Percentiles rank a stretch among this genome's conserved stretches.
Evolutionary conservation across 2,797 vertebrate genomes (phyloP).

Genomic region (Pelodytes ibericus): DNA sequence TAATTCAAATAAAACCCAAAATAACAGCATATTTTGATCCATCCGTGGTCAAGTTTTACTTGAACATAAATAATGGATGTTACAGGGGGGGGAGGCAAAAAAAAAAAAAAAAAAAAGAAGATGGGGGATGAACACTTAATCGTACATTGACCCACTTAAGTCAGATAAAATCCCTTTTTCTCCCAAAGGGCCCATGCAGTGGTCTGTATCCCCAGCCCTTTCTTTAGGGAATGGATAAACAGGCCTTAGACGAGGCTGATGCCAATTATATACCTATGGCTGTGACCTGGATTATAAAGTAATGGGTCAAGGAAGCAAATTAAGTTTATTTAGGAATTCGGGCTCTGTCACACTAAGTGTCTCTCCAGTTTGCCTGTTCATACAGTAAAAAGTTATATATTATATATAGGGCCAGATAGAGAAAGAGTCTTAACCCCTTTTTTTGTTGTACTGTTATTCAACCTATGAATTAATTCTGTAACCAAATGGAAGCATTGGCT

Average conservation of each 20-base stretch:
- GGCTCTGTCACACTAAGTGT: not conserved
- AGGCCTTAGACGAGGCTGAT: not conserved
- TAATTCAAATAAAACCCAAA: too few relatives aligned
- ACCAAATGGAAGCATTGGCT: too few relatives aligned
- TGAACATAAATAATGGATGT: slow-evolving; percentile 6
- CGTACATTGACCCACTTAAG: slow-evolving; percentile 23
- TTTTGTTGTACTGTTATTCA: too few relatives aligned
- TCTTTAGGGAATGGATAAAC: slow-evolving; percentile 16
- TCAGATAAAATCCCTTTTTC: slow-evolving; percentile 19
- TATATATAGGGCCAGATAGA: too few relatives aligned
- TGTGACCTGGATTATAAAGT: slow-evolving; percentile 23
- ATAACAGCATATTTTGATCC: not conserved
- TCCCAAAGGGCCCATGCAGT: not conserved
- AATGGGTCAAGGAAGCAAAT: not conserved
- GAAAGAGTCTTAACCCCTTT: too few relatives aligned
- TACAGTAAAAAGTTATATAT: too few relatives aligned
- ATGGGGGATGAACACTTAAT: not conserved
- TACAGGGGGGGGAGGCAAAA: not conserved
- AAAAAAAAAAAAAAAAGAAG: not conserved
- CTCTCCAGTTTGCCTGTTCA: too few relatives aligned
- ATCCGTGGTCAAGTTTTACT: not conserved
- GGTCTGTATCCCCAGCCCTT: not conserved
- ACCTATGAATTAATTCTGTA: too few relatives aligned
- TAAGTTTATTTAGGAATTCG: not conserved
- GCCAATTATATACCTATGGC: slow-evolving; percentile 6